phyloP scores from a whole-genome alignment of 2,888 invertebrate species.

The Phrixothrix hirtus region DNA sequence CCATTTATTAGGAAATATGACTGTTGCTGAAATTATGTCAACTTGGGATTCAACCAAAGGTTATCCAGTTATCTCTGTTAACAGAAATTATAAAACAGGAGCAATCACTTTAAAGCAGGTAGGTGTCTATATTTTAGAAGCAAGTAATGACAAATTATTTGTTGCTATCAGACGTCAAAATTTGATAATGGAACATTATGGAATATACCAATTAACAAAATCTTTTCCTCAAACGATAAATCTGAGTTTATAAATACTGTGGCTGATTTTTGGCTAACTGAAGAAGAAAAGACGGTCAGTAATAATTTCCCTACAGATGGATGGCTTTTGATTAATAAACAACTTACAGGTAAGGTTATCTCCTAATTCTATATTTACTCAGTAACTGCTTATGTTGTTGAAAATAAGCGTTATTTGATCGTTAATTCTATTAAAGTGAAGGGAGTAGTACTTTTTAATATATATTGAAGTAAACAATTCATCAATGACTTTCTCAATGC shows the following conservation, averaged over 20 bases:
- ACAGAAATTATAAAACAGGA: constrained; percentile 10
- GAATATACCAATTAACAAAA: constrained; percentile 17
- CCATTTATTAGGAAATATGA: constrained; percentile 5
- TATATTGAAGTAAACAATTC: too few species aligned
- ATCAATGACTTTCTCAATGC: too few species aligned
- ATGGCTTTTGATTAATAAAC: constrained; percentile 50
- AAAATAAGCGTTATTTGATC: too few species aligned
- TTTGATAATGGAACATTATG: constrained; percentile 2
- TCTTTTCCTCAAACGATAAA: neutral
- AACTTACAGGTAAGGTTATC: constrained; percentile 11
- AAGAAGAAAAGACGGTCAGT: neutral
- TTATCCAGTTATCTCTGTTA: constrained; percentile 27
- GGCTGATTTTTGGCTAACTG: constrained; percentile 27
- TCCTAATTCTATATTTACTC: neutral
- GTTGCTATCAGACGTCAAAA: constrained; percentile 1
- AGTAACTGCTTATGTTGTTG: neutral
- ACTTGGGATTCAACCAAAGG: constrained; percentile 23
- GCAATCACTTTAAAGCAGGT: constrained; percentile 9
- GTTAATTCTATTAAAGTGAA: too few species aligned
- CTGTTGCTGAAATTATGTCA: constrained; percentile 3
- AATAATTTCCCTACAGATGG: constrained; percentile 21
- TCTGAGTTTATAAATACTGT: constrained; percentile 13
- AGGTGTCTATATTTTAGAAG: neutral
- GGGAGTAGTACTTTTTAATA: too few species aligned
- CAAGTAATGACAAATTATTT: neutral